Evolutionary conservation across 2,113 vertebrate species (phyloP), one percentile per base, ranked within the genome.

Genomic region (Numenius arquata): DNA sequence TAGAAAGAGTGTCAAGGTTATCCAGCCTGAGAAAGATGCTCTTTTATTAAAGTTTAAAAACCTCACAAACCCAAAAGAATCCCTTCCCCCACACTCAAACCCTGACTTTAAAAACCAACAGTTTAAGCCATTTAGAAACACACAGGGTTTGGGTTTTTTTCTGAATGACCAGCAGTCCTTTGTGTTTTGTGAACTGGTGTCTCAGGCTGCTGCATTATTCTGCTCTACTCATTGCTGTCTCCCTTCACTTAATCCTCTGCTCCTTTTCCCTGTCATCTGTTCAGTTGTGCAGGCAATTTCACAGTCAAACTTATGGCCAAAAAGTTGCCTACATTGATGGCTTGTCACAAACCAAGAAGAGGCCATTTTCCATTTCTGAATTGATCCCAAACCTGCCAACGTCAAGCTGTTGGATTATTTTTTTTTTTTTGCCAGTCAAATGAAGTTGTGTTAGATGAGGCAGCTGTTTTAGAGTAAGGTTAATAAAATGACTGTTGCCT

Each of bases 401-500:
- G 41, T 72, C 66, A 89, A 95, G 95, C 90, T 94, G 90, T 80
- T 72, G 61, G 19, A 3, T 0, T 55, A 14, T 53, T 30, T 53
- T 53, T 11, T 13, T 50, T 50, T 25, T 29, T 88, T 90, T 90
- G 76, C 83, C 84, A 94, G 48, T 90, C 66, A 59, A 36, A 75
- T 56, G 34, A 81, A 88, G 70, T 78, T 86, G 63, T 83, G 73
- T 47, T 73, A 48, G 79, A 68, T 70, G 82, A 90, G 36, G 85
- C 90, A 96, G 89, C 89, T 97, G 89, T 79, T 95, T 73, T 71
- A 85, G 48, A 84, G 50, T 38, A 75, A 88, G 47, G 48, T 95
- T 96, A 95, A 96, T 97, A 95, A 95, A 94, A 93, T 53, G 38
- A 22, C 56, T 95, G 74, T 70, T 97, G 61, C 87, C 43, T 90